These are phyloP conservation scores for Orthosia gothica DNA, from an alignment of 2,888 invertebrate genomes.

Conservation along the genomic window DNA sequence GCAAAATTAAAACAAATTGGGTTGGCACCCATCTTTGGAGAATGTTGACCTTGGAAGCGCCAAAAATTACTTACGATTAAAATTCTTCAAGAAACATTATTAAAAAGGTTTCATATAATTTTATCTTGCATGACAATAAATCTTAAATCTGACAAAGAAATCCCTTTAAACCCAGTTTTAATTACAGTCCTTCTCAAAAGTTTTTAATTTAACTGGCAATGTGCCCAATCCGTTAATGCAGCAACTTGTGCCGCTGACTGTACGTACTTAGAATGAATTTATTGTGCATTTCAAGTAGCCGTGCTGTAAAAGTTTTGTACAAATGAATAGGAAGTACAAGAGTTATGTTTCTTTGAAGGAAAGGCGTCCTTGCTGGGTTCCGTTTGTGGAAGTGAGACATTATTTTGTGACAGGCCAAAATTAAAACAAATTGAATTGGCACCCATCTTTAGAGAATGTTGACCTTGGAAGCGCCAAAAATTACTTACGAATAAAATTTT, in stretches of 20 bases:
- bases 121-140: constrained; percentile 20
- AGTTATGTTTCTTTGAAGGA: constrained; percentile 14
- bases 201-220: constrained; percentile 65
- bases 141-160: constrained; percentile 30
- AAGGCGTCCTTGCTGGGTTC: constrained; percentile 9
- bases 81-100: constrained; percentile 7
- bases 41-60: neutral
- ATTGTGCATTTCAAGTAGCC: constrained; percentile 51
- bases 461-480: no score
- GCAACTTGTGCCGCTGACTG: constrained; percentile 52
- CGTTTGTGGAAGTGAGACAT: neutral
- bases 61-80: no score
- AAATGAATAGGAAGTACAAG: constrained; percentile 29
- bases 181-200: constrained; percentile 55
- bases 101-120: neutral
- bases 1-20: neutral
- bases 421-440: neutral
- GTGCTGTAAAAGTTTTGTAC: constrained; percentile 45
- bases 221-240: constrained; percentile 60
- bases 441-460: no score
- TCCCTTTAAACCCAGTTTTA: constrained; percentile 38
- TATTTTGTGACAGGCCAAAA: no score
- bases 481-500: neutral
- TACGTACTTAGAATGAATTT: constrained; percentile 50
- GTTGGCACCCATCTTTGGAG: neutral